phyloP scores from a whole-genome alignment of 2,113 vertebrate species.

The Corythoichthys intestinalis region DNA sequence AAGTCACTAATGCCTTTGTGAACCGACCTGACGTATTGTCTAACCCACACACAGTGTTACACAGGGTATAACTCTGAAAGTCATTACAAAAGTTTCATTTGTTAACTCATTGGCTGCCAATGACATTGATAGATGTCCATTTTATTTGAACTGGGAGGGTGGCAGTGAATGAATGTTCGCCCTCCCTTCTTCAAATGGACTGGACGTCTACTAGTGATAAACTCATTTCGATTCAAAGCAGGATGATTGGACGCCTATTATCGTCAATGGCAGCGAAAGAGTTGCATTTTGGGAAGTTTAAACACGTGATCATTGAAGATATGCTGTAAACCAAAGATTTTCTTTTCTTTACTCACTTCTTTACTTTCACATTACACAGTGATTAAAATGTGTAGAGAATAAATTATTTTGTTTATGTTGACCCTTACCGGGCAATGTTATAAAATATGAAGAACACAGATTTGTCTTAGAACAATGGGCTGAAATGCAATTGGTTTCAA shows the following conservation, averaged over 20 bases:
- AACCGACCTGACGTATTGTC: not conserved
- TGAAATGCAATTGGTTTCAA: not conserved
- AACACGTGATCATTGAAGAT: not conserved
- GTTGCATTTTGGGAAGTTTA: not conserved
- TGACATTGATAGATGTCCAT: too few species aligned
- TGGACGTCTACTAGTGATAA: too few species aligned
- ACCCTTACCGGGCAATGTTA: not conserved
- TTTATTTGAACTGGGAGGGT: too few species aligned
- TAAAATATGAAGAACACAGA: not conserved
- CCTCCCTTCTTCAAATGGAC: too few species aligned
- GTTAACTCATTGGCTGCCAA: not conserved
- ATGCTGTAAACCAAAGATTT: slow-evolving; percentile 31
- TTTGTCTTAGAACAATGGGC: not conserved
- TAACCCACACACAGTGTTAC: not conserved
- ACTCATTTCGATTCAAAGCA: not conserved
- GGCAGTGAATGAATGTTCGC: too few species aligned
- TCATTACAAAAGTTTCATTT: not conserved
- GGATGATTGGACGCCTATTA: not conserved
- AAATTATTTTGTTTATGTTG: slow-evolving; percentile 8
- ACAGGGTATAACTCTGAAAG: not conserved
- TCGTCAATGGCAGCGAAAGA: not conserved
- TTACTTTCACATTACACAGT: not conserved
- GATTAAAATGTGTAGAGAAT: not conserved
- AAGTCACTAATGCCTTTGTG: not conserved
- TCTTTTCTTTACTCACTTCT: slow-evolving; percentile 1